A percentile compares a stretch with the other conserved stretches of the same genome.
These are phyloP conservation scores for Hypomesus transpacificus DNA, from an alignment of 2,113 vertebrate species.

Conservation along the genomic window DNA sequence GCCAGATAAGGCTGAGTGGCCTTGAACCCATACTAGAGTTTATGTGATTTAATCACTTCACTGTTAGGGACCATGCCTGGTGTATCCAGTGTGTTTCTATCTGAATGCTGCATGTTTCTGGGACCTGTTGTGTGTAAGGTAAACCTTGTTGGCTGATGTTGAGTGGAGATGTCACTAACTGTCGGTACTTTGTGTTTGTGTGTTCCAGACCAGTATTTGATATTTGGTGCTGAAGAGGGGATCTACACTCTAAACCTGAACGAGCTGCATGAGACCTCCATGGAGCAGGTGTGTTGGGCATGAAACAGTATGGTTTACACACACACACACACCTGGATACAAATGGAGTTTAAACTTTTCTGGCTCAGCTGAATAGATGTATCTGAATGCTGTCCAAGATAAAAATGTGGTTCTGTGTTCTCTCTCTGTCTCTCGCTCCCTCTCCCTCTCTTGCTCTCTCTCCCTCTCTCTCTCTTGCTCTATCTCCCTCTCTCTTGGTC, in stretches of 20 bases:
- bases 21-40: no score
- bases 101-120: no score
- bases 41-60: no score
- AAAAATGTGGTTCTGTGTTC: constrained; percentile 17
- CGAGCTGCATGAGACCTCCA: constrained; percentile 95
- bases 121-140: neutral
- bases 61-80: no score
- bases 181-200: constrained; percentile 4
- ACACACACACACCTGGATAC: neutral
- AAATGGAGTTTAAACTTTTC: neutral
- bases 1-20: no score
- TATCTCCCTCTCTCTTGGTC: neutral
- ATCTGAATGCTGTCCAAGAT: neutral
- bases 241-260: constrained; percentile 98
- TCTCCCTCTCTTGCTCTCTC: neutral
- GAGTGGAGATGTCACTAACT: neutral
- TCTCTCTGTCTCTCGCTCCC: neutral
- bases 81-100: no score
- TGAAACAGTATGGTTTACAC: neutral
- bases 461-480: neutral
- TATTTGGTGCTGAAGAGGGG: constrained; percentile 98
- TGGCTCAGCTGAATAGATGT: neutral
- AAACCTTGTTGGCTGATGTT: neutral
- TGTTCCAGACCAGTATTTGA: constrained; percentile 92
- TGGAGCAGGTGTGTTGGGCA: constrained; percentile 85